Evolutionary conservation across 2,888 invertebrate species (phyloP).

Genomic region (Cacoxenus indagator): DNA sequence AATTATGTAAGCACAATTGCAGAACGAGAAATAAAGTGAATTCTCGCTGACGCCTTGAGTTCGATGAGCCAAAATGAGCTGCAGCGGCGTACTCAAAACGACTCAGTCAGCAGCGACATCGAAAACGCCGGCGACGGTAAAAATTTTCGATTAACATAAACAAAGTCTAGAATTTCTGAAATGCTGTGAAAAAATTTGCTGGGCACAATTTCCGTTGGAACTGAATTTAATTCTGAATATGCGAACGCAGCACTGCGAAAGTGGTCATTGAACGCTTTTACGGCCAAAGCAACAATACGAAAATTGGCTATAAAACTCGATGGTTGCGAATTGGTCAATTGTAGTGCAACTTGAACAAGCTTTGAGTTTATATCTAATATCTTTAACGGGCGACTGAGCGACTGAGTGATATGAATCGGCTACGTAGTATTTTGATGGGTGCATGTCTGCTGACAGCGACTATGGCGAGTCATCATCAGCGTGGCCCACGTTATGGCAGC

Average conservation of each 20-base stretch:
- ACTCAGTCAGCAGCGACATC: not conserved
- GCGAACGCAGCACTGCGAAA: constrained; percentile 14
- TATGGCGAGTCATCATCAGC: constrained; percentile 34
- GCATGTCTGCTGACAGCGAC: constrained; percentile 49
- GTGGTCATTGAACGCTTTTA: constrained; percentile 24
- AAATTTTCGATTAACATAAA: no score
- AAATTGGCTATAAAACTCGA: constrained; percentile 45
- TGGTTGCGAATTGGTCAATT: not conserved
- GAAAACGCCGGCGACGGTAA: not conserved
- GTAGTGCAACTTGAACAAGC: constrained; percentile 46
- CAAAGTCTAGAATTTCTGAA: not conserved
- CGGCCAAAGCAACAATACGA: not conserved
- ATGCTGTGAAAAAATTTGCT: not conserved
- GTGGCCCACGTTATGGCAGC: not conserved
- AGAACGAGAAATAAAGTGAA: not conserved
- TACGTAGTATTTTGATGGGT: constrained; percentile 49
- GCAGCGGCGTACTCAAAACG: not conserved
- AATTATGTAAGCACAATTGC: not conserved
- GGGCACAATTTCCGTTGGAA: not conserved
- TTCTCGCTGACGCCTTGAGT: not conserved
- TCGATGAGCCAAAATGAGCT: not conserved
- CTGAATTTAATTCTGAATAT: not conserved
- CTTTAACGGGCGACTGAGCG: constrained; percentile 31
- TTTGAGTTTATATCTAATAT: constrained; percentile 11
- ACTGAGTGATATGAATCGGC: constrained; percentile 53